A percentile compares a stretch with the other conserved stretches of the same genome.
Conservation (phyloP, 2,888 invertebrate species). For the Patella ulyssiponensis region DNA sequence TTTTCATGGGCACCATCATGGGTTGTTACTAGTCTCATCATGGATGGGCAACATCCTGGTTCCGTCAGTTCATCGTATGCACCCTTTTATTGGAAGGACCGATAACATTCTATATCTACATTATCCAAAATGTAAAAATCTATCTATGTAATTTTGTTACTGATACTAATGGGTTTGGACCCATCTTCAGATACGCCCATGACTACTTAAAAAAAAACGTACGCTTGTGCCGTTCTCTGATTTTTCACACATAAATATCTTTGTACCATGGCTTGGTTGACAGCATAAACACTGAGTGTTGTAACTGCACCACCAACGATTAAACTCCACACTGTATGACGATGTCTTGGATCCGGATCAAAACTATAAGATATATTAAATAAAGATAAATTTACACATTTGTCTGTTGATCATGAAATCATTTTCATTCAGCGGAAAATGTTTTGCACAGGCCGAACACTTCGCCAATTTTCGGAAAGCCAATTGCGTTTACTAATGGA, state of each 20-base stretch:
- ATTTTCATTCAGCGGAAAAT: background rate
- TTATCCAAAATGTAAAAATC: no score
- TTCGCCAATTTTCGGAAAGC: background rate
- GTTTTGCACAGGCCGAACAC: background rate
- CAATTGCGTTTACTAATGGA: no score
- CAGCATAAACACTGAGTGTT: constrained; percentile 88
- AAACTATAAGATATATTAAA: constrained; percentile 71
- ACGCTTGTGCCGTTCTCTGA: constrained; percentile 48
- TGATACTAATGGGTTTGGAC: no score
- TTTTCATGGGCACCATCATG: no score
- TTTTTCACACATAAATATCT: constrained; percentile 83
- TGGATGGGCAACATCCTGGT: no score
- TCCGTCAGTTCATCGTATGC: no score
- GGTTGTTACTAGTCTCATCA: no score
- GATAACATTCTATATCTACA: no score
- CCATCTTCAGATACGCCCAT: no score
- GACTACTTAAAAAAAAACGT: constrained; percentile 22
- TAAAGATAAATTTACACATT: background rate
- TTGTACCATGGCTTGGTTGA: constrained; percentile 94
- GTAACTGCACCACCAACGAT: constrained; percentile 92
- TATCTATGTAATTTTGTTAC: no score
- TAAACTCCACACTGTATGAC: constrained; percentile 91
- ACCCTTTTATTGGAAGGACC: no score
- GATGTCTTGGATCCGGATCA: constrained; percentile 84
- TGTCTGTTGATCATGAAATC: background rate